Conservation (phyloP, 2,888 invertebrate genomes). For the Synergus umbraculus region DNA sequence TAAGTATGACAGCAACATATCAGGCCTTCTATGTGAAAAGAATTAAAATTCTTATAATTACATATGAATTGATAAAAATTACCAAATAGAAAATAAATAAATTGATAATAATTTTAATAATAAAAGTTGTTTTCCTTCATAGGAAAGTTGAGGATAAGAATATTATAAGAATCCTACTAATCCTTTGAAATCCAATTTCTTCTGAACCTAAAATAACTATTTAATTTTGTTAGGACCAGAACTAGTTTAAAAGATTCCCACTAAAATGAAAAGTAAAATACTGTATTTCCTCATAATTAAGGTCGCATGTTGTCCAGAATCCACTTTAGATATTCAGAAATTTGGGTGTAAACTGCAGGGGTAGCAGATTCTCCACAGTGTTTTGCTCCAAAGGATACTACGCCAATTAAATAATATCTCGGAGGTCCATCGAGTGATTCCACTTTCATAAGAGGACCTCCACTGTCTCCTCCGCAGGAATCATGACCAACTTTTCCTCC, state of each 20-base stretch:
- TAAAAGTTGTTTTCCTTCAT: background rate
- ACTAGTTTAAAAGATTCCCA: background rate
- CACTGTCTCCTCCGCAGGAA: constrained; percentile 82
- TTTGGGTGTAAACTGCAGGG: constrained; percentile 86
- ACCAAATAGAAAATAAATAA: background rate
- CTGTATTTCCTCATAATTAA: constrained; percentile 55
- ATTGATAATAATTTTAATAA: background rate
- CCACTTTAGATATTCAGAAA: constrained; percentile 83
- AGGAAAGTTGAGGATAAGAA: background rate
- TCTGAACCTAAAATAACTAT: background rate
- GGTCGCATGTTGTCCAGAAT: constrained; percentile 79
- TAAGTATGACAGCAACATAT: too few species aligned
- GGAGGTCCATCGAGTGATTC: constrained; percentile 79
- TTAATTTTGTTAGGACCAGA: background rate
- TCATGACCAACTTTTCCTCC: constrained; percentile 81
- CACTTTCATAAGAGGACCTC: constrained; percentile 79
- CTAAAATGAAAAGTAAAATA: background rate
- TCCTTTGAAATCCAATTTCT: background rate
- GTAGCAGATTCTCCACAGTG: constrained; percentile 80
- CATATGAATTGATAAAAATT: too few species aligned
- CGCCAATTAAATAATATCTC: constrained; percentile 80
- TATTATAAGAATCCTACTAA: background rate
- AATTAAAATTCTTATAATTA: background rate
- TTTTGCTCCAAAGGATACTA: constrained; percentile 82
- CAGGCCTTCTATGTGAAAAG: background rate